Evolutionary conservation across 2,113 vertebrate species (phyloP), one percentile per base, ranked within the genome.

Genomic region (Peromyscus leucopus): DNA sequence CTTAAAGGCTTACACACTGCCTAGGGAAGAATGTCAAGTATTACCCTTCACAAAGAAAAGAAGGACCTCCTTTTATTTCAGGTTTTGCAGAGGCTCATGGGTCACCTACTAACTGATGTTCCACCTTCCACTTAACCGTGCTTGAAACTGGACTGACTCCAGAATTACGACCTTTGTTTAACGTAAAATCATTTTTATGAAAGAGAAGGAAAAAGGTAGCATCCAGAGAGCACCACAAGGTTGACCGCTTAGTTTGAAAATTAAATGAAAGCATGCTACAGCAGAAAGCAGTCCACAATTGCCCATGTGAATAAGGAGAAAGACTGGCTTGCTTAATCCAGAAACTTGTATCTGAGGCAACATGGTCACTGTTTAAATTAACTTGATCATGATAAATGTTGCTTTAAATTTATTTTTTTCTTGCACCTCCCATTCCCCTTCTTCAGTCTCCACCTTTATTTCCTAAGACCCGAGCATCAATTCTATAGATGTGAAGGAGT

Each of bases 201-300:
- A 84, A 96, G 16, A 22, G 80, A 93, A 86, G 6, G 13, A 33
- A 39, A 94, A 31, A 91, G 65, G 7, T 2, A 36, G 4, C 67
- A 16, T 55, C 28, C 46, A 86, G 7, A 95, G 67, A 78, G 3
- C 91, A 57, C 88, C 33, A n/a, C 72, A 87, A 82, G 26, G 13
- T 51, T 84, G 24, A 96, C 67, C 7, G 46, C 89, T 82, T 90
- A 79, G 79, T 96, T 83, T 93, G 72, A 96, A 95, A 97, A 59
- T 80, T 61, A 39, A 28, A 4, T 42, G 3, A 80, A 85, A 79
- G 8, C 4, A 16, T 28, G 83, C 22, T 39, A 1, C 19, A 90
- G 65, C 69, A 91, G 5, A 57, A 82, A 86, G 57, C 4, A 87
- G 6, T 8, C 11, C 36, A 74, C 42, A 80, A 9, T 92, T 80